Conservation (phyloP, 2,888 invertebrate genomes). For the Caenorhabditis wallacei region DNA sequence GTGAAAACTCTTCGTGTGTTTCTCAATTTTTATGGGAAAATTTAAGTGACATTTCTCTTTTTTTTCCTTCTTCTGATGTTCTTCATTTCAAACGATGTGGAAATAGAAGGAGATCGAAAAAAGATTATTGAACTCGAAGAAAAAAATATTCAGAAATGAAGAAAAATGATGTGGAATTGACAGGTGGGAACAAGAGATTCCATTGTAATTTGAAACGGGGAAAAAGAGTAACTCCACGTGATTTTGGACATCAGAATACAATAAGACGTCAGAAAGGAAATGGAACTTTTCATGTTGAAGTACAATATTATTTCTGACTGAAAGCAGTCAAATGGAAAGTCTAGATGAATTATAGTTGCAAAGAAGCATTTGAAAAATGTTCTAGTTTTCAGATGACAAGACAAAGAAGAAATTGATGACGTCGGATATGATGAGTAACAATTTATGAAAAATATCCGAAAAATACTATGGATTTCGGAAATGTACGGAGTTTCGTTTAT, state of each 20-base stretch:
- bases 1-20: constrained; percentile 15
- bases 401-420: too few species aligned
- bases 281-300: neutral
- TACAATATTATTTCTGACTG: neutral
- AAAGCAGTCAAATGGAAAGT: neutral
- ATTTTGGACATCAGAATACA: constrained; percentile 16
- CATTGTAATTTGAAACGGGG: constrained; percentile 30
- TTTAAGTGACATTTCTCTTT: constrained; percentile 27
- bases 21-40: constrained; percentile 36
- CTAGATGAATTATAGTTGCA: neutral
- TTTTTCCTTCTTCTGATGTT: neutral
- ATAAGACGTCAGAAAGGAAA: constrained; percentile 14
- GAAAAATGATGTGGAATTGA: neutral
- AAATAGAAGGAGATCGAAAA: constrained; percentile 7
- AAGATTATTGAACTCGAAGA: constrained; percentile 16
- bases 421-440: too few species aligned
- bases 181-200: constrained; percentile 17
- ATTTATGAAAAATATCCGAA: too few species aligned
- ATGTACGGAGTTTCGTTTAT: too few species aligned
- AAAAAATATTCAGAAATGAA: neutral
- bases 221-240: constrained; percentile 29
- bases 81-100: constrained; percentile 30
- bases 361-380: neutral
- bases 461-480: too few species aligned
- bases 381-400: neutral